Conservation (phyloP, 2,888 invertebrate species). For the Epistrophe grossulariae region DNA sequence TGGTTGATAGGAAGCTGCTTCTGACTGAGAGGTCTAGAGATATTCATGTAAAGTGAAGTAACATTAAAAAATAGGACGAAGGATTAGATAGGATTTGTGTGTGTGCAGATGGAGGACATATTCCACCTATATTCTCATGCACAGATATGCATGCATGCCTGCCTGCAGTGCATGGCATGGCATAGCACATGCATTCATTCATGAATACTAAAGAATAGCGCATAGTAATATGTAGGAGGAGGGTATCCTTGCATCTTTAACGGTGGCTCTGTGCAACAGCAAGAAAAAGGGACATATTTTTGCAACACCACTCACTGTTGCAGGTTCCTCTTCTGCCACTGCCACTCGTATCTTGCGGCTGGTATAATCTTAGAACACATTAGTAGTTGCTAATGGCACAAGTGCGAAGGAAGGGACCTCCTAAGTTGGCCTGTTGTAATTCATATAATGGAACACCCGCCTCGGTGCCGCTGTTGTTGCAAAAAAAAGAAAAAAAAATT, state of each 20-base stretch:
- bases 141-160: constrained; percentile 15
- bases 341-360: constrained; percentile 14
- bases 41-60: constrained; percentile 24
- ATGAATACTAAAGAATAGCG: constrained; percentile 70
- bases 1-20: constrained; percentile 9
- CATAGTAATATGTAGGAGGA: constrained; percentile 48
- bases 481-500: neutral
- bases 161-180: constrained; percentile 48
- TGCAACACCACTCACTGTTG: neutral
- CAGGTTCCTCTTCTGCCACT: neutral
- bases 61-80: constrained; percentile 61
- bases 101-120: constrained; percentile 27
- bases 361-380: constrained; percentile 65
- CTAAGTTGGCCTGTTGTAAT: constrained; percentile 35
- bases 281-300: constrained; percentile 24
- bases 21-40: constrained; percentile 9
- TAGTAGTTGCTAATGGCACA: constrained; percentile 72
- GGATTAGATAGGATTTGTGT: constrained; percentile 67
- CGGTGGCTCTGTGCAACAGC: constrained; percentile 45
- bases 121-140: constrained; percentile 34
- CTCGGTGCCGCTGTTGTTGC: constrained; percentile 4
- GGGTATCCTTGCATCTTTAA: constrained; percentile 60
- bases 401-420: neutral
- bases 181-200: constrained; percentile 63
- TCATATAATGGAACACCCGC: constrained; percentile 47